Base-by-base conservation (phyloP, 2,888 invertebrate species). In the Eledona agricola region DNA sequence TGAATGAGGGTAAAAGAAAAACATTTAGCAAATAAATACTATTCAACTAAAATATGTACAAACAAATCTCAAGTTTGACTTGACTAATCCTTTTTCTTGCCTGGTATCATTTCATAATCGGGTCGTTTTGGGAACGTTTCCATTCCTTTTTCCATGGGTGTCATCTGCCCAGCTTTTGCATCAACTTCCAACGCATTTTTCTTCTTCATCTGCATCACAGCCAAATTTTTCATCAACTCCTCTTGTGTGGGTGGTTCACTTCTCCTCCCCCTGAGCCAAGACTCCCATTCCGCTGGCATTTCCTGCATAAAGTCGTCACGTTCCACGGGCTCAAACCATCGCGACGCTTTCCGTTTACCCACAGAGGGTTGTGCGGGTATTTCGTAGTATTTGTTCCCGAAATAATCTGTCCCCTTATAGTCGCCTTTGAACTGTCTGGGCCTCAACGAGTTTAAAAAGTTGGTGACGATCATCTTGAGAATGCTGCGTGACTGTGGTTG, bases 211-310 rank as follows among this genome's bases (percentile, higher is more conserved):
- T 87, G 75, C 72, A 89, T 87, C 23, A 90, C 78, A 7, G 86
- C 83, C 26, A 86, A 71, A 76, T 90, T 93, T 62, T 77, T 79
- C 4, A 81, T 77, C 4, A 93, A 77, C 76, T 93, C 93, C 56
- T 88, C 87, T 54, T 80, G 82, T 0, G 84, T 81, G 0, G 93
- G 93, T 26, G 90, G 86, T 0, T 83, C 80, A 1, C 64, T 67
- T 62, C 85, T 72, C 47, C 76, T 63, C 3, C 64, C 69, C 58
- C 93, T 79, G 31, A 94, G 76, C 93, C 93, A 94, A 3, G 93
- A 80, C 70, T 92, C 90, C 94, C 94, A 94, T 76, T 93, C 93
- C 0, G 89, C 83, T 0, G 93, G 90, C 63, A 90, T 70, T 66
- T 90, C 89, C 68, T 87, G 84, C 57, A 87, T 82, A 63, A 88